Evolutionary conservation across 2,113 vertebrate genomes (phyloP), one percentile per base, ranked within the genome.

Genomic region (Amia ocellicauda): DNA sequence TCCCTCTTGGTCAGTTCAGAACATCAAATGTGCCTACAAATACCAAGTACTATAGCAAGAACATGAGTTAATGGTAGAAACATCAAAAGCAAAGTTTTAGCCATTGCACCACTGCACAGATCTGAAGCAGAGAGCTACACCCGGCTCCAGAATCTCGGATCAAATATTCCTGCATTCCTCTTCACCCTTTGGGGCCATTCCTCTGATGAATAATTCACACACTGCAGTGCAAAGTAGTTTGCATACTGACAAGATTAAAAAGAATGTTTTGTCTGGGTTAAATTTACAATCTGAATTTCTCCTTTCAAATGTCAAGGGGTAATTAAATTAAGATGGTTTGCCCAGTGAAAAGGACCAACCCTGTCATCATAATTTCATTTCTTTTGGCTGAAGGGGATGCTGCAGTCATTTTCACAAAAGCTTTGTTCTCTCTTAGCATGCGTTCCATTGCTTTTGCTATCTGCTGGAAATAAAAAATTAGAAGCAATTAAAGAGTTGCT

Each of bases 231-330:
- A 82, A 88, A 88, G 81, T 87, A 86, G 83, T 91, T 91, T 91
- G 88, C 87, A 90, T 91, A 90, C 77, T 85, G 85, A 88, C 85
- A 88, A 89, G 88, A 91, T 89, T 89, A 86, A 86, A 89, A 89
- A 85, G 85, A 86, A 84, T 86, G 82, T 85, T 88, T 90, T 89
- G 84, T 87, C 86, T 89, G 77, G 80, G 84, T 89, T 89, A 87
- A 89, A 90, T 89, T 88, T 90, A 86, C 62, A 69, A 80, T 86
- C 79, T 81, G 79, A 90, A 89, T 83, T 79, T 78, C 86, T 87
- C 80, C 76, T 89, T 88, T 88, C 84, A 89, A 89, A 87, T 88
- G 87, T 91, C 87, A 91, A 81, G 73, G 78, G 73, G 81, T 89
- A 90, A 91, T 91, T 90, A 89, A 90, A 88, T 91, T 89, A 88